These are phyloP conservation scores for Myotis davidii DNA, from an alignment of 2,113 vertebrate genomes.

Conservation along the genomic window DNA sequence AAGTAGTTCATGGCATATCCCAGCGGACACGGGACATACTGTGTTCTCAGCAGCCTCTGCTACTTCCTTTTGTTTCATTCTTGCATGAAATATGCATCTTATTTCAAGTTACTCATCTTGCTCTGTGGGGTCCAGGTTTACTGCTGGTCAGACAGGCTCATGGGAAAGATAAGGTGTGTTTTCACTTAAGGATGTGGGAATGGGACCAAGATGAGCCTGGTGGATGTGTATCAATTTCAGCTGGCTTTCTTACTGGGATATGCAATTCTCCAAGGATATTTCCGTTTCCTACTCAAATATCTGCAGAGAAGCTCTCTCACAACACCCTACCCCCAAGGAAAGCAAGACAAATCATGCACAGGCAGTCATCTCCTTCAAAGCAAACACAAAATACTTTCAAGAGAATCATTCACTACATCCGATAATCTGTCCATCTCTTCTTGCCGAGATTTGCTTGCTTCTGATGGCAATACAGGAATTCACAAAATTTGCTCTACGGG, in stretches of 20 bases:
- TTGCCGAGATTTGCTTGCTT: neutral
- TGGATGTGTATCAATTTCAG: neutral
- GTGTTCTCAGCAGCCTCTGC: neutral
- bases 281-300: neutral
- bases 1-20: neutral
- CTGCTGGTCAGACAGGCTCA: neutral
- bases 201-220: neutral
- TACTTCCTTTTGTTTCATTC: neutral
- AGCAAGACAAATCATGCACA: neutral
- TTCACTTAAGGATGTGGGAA: neutral
- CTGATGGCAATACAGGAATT: neutral
- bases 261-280: neutral
- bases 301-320: neutral
- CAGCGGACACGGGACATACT: neutral
- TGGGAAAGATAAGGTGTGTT: neutral
- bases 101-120: neutral
- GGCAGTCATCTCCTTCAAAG: neutral
- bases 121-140: neutral
- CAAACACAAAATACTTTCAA: neutral
- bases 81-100: neutral
- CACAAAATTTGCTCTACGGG: neutral
- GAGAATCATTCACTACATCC: neutral
- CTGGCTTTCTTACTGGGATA: neutral
- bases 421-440: neutral
- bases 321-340: neutral